These are phyloP conservation scores for Pyrocoelia pectoralis DNA, from an alignment of 2,888 invertebrate genomes.

Conservation along the genomic window DNA sequence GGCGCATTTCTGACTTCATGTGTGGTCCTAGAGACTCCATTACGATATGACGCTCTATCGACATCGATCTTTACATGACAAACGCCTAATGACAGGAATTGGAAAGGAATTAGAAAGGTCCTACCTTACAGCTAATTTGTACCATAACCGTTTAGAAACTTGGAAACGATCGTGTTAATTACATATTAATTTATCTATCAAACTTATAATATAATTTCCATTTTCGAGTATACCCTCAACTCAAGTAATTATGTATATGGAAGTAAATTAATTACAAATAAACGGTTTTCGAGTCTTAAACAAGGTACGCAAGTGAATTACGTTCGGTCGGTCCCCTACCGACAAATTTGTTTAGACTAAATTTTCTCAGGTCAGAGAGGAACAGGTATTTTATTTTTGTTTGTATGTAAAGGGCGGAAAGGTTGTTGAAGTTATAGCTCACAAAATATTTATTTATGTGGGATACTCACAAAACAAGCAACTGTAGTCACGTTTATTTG, in stretches of 20 bases:
- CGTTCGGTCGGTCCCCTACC: background rate
- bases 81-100: background rate
- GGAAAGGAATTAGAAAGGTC: too few species aligned
- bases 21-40: conserved; percentile 37
- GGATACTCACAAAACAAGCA: conserved; percentile 29
- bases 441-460: conserved; percentile 24
- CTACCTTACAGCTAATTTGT: background rate
- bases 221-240: too few species aligned
- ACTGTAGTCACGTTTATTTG: conserved; percentile 35
- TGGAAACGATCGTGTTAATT: background rate
- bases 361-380: background rate
- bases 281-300: background rate
- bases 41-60: background rate
- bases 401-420: conserved; percentile 13
- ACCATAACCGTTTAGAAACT: background rate
- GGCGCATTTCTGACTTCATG: conserved; percentile 31
- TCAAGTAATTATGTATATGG: too few species aligned
- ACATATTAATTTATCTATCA: background rate
- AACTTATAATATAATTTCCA: too few species aligned
- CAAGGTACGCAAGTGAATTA: background rate
- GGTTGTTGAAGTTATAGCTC: background rate
- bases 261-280: too few species aligned
- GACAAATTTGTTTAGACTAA: background rate
- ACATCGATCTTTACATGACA: conserved; percentile 2
- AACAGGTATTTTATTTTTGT: conserved; percentile 12